phyloP scores from a whole-genome alignment of 2,888 invertebrate genomes.

The Ligdia adustata region DNA sequence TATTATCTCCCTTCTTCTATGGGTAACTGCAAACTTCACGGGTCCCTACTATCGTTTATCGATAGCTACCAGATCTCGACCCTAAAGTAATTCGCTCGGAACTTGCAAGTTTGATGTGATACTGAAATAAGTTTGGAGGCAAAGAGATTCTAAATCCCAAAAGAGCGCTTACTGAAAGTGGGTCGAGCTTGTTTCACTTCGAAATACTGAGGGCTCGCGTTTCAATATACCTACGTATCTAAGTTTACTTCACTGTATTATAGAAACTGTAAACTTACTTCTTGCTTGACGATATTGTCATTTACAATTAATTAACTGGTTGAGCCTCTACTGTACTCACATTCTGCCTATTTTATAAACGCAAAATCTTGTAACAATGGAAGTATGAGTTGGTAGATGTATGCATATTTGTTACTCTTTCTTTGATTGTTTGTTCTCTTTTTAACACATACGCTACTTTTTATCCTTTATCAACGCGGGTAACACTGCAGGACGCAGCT shows the following conservation, averaged over 20 bases:
- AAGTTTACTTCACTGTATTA: constrained; percentile 17
- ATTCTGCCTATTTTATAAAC: too few species aligned
- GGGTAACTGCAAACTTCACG: constrained; percentile 8
- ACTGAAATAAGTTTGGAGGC: constrained; percentile 52
- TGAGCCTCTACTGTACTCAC: too few species aligned
- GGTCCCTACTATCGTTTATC: constrained; percentile 19
- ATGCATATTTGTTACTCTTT: too few species aligned
- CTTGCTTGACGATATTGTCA: too few species aligned
- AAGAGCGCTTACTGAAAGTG: constrained; percentile 53
- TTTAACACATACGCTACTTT: too few species aligned
- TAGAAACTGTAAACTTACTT: not conserved
- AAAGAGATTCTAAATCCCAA: constrained; percentile 51
- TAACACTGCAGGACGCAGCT: too few species aligned
- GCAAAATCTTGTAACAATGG: too few species aligned
- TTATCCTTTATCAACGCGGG: too few species aligned
- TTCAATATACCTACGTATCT: constrained; percentile 19
- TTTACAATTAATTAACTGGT: too few species aligned
- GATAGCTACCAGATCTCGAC: constrained; percentile 20
- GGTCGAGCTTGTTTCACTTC: constrained; percentile 43
- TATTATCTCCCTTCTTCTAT: constrained; percentile 4
- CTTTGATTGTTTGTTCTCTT: too few species aligned
- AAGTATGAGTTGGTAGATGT: too few species aligned
- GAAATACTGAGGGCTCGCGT: constrained; percentile 34
- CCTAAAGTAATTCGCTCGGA: constrained; percentile 47
- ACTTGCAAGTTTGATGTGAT: constrained; percentile 52